Conservation (phyloP, 2,797 vertebrate species). For the Crax fasciolata region DNA sequence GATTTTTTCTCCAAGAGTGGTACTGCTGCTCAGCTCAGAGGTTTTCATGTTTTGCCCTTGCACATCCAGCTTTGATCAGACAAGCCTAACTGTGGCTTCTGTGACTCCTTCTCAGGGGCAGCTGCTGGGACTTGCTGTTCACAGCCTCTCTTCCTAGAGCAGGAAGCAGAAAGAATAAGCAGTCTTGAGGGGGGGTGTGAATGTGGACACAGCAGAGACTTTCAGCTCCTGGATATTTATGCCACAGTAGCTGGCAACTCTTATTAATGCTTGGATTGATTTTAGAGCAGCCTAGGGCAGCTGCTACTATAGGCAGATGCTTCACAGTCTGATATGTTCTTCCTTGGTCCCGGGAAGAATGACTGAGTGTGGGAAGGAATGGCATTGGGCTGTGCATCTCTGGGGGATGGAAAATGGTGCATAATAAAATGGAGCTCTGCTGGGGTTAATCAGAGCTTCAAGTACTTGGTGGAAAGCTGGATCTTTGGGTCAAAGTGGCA, state of each 20-base stretch:
- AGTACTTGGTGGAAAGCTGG: not conserved
- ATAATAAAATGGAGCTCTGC: not conserved
- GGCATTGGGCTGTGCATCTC: not conserved
- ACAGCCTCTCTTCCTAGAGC: not conserved
- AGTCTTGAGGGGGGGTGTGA: not conserved
- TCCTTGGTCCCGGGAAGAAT: not conserved
- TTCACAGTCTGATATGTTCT: constrained; percentile 25
- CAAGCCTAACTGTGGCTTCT: not conserved
- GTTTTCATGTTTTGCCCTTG: not conserved
- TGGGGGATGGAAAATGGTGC: not conserved
- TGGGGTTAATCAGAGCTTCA: not conserved
- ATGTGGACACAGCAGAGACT: not conserved
- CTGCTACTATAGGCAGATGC: constrained; percentile 28
- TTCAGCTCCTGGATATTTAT: constrained; percentile 23
- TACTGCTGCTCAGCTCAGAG: not conserved
- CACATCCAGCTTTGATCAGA: not conserved
- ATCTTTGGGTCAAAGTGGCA: not conserved
- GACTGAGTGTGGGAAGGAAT: not conserved
- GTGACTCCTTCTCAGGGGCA: not conserved
- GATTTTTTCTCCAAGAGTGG: constrained; percentile 5
- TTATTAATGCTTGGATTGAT: constrained; percentile 53
- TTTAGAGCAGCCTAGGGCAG: constrained; percentile 45
- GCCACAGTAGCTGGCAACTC: not conserved
- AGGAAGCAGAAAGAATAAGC: not conserved
- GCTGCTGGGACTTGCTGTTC: constrained; percentile 7